Percentiles rank a stretch among this genome's conserved stretches.
These are phyloP conservation scores for Chromobotia macracanthus DNA, from an alignment of 2,797 vertebrate genomes.

Conservation along the genomic window DNA sequence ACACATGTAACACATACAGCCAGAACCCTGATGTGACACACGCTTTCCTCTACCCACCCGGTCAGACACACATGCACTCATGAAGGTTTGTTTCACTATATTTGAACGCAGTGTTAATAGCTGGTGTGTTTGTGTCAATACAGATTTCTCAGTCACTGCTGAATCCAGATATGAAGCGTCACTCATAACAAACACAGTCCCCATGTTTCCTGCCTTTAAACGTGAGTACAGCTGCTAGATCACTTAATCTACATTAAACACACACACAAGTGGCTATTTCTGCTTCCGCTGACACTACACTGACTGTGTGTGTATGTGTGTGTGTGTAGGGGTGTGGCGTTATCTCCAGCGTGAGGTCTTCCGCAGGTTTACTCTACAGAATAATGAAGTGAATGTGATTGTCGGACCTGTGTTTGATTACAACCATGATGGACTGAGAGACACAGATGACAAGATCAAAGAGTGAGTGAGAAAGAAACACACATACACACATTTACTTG, in stretches of 20 bases:
- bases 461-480: constrained; percentile 76
- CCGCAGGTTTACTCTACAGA: constrained; percentile 84
- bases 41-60: constrained; percentile 93
- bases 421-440: constrained; percentile 86
- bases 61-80: constrained; percentile 72
- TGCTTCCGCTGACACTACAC: no score
- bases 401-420: constrained; percentile 90
- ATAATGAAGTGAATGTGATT: constrained; percentile 87
- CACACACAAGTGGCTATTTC: not conserved
- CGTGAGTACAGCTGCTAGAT: constrained; percentile 79
- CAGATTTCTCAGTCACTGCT: constrained; percentile 87
- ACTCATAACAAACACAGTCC: constrained; percentile 91
- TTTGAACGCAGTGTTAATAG: not conserved
- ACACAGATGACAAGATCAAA: constrained; percentile 84
- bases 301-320: not conserved
- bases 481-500: not conserved
- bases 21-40: constrained; percentile 79
- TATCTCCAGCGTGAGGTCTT: constrained; percentile 88
- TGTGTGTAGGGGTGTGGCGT: constrained; percentile 84
- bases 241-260: not conserved
- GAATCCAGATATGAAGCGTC: constrained; percentile 89
- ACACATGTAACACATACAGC: constrained; percentile 83
- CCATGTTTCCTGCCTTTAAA: constrained; percentile 95
- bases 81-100: not conserved
- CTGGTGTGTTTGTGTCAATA: constrained; percentile 48